Percentiles rank a stretch among this genome's conserved stretches.
Conservation (phyloP, 2,888 invertebrate species). For the Philonicus albiceps region DNA sequence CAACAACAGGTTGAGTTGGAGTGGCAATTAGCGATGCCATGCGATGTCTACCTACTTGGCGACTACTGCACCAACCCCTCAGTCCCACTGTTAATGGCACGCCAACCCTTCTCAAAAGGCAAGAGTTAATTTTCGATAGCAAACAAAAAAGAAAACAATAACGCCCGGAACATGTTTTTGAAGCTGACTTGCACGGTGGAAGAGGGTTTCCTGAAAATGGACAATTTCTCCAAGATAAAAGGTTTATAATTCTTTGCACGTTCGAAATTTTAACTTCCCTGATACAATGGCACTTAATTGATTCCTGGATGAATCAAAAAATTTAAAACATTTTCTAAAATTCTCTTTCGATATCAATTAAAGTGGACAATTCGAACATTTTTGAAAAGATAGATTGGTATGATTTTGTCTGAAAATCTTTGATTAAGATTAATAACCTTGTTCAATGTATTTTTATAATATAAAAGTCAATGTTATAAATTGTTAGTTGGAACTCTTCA, state of each 20-base stretch:
- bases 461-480: too few relatives aligned
- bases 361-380: neutral
- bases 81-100: neutral
- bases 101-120: constrained; percentile 7
- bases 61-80: neutral
- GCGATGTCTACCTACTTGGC: neutral
- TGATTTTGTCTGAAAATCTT: neutral
- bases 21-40: constrained; percentile 30
- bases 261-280: neutral
- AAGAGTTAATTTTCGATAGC: constrained; percentile 10
- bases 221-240: neutral
- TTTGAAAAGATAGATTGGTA: neutral
- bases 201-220: neutral
- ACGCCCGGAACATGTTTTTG: neutral
- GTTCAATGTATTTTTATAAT: too few relatives aligned
- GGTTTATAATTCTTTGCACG: neutral
- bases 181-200: neutral
- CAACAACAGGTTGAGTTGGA: constrained; percentile 30
- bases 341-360: neutral
- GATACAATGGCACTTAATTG: neutral
- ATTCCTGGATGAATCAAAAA: neutral
- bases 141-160: neutral
- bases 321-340: neutral
- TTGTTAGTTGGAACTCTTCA: too few relatives aligned
- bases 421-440: neutral